phyloP scores from a whole-genome alignment of 1,140 invertebrate species.

The Drosophila rhopaloa region DNA sequence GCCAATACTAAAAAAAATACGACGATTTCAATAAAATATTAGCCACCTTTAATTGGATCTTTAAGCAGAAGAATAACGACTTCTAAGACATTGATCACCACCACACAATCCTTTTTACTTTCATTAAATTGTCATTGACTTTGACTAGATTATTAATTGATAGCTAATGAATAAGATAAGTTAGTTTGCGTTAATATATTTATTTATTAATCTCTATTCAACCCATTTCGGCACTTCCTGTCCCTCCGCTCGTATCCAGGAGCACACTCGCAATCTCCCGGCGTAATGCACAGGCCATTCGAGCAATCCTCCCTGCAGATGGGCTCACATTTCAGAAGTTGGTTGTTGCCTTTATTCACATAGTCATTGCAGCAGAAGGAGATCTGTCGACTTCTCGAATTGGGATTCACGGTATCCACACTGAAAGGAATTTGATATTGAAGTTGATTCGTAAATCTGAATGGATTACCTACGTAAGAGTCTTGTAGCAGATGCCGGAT shows the following conservation, averaged over 20 bases:
- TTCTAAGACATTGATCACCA: too few species aligned
- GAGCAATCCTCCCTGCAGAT: slow-evolving; percentile 86
- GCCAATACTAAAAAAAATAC: too few species aligned
- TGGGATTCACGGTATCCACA: slow-evolving; percentile 53
- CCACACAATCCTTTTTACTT: too few species aligned
- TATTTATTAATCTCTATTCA: neutral
- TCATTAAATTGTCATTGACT: too few species aligned
- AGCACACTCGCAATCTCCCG: slow-evolving; percentile 85
- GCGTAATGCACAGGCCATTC: slow-evolving; percentile 86
- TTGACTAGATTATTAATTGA: too few species aligned
- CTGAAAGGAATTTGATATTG: slow-evolving; percentile 25
- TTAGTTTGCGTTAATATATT: neutral
- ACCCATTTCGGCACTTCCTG: neutral
- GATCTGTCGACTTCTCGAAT: slow-evolving; percentile 52
- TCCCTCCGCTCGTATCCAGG: slow-evolving; percentile 48
- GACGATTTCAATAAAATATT: too few species aligned
- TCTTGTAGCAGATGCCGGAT: slow-evolving; percentile 57
- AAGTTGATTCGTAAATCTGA: neutral
- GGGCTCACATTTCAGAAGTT: slow-evolving; percentile 85
- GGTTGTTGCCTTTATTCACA: slow-evolving; percentile 26
- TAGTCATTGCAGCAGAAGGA: slow-evolving; percentile 76
- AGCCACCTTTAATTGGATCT: too few species aligned
- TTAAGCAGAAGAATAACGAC: too few species aligned
- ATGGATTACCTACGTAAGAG: neutral
- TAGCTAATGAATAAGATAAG: too few species aligned